Conservation (phyloP, 2,888 invertebrate genomes). For the Achlya flavicornis region DNA sequence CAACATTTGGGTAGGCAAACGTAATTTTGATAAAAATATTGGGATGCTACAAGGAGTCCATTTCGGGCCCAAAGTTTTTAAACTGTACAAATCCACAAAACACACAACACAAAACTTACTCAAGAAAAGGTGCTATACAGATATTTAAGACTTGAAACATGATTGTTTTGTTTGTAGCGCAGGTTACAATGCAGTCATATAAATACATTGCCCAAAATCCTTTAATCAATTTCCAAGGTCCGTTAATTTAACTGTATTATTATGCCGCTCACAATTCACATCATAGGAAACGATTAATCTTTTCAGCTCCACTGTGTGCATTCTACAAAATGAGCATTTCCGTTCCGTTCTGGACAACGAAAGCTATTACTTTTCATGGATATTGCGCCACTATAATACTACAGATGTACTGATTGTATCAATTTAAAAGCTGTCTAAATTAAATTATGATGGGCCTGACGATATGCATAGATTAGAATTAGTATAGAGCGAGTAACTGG, state of each 20-base stretch:
- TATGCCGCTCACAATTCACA: neutral
- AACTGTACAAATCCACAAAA: neutral
- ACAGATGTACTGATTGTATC: neutral
- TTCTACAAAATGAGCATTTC: neutral
- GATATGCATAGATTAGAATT: neutral
- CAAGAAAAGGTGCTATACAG: neutral
- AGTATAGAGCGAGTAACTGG: too few species aligned
- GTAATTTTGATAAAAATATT: neutral
- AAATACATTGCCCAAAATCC: neutral
- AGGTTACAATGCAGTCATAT: neutral
- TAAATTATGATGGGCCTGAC: neutral
- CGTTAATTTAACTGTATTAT: neutral
- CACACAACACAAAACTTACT: too few species aligned
- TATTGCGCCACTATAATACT: neutral
- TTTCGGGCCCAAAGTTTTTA: neutral
- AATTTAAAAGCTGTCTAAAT: neutral
- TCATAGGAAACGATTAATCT: constrained; percentile 1
- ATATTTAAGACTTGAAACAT: neutral
- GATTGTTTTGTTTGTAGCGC: too few species aligned
- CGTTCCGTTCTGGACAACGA: neutral
- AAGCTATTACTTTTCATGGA: neutral
- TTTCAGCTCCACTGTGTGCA: neutral
- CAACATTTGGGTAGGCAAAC: too few species aligned
- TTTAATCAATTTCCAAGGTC: neutral
- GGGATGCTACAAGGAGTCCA: neutral